A percentile compares a stretch with the other conserved stretches of the same genome.
Conservation (phyloP, 2,888 invertebrate genomes). For the Netelia melanura region DNA sequence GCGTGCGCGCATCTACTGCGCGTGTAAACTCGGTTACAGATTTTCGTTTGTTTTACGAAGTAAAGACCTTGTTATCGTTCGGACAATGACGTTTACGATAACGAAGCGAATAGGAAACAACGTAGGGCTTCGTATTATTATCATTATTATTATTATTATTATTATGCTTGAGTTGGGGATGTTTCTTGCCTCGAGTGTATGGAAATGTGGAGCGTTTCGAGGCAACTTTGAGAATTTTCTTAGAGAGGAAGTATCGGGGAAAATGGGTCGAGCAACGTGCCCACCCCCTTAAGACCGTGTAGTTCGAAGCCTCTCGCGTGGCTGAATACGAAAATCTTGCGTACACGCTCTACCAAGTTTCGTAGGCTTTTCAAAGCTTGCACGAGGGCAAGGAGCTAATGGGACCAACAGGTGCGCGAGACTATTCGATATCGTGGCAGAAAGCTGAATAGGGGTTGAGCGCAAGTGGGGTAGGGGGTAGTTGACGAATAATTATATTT, state of each 20-base stretch:
- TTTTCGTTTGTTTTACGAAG: background rate
- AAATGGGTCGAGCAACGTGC: background rate
- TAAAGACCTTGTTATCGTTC: background rate
- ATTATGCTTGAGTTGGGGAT: too few relatives aligned
- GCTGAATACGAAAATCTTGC: background rate
- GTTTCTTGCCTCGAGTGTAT: too few relatives aligned
- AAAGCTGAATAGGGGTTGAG: background rate
- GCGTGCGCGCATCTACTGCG: too few relatives aligned
- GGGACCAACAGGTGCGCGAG: constrained; percentile 37
- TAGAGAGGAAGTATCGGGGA: background rate
- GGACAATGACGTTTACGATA: background rate
- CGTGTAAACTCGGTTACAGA: background rate
- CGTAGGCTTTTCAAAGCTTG: constrained; percentile 25
- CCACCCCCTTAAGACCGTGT: background rate
- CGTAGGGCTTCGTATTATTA: too few relatives aligned
- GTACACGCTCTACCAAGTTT: constrained; percentile 1
- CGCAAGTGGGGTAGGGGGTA: background rate
- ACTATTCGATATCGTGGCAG: background rate
- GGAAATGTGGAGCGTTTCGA: background rate
- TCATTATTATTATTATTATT: too few relatives aligned
- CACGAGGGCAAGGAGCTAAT: background rate
- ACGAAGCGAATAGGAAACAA: background rate
- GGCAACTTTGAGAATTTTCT: background rate
- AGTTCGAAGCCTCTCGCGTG: background rate
- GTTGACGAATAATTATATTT: background rate